These are phyloP conservation scores for Phalera bucephala DNA, from an alignment of 2,888 invertebrate genomes.

Conservation along the genomic window DNA sequence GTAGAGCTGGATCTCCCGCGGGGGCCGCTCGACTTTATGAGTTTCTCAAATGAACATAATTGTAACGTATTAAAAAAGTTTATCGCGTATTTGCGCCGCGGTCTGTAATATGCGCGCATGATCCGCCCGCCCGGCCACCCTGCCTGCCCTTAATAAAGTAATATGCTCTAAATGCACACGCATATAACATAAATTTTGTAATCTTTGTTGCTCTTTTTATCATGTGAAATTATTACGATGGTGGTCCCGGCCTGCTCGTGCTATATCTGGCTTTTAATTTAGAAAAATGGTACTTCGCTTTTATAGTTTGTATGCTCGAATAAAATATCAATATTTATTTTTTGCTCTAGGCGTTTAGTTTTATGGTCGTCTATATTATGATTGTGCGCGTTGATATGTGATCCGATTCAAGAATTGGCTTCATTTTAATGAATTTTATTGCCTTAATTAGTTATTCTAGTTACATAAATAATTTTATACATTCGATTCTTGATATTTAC, in stretches of 20 bases:
- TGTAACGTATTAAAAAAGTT: conserved; percentile 72
- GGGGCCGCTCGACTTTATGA: conserved; percentile 62
- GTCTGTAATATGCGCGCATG: conserved; percentile 55
- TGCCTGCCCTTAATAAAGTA: conserved; percentile 78
- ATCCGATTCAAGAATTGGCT: neutral
- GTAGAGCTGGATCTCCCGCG: conserved; percentile 54
- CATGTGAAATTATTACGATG: conserved; percentile 73
- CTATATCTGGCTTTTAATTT: conserved; percentile 71
- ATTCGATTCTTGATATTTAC: conserved; percentile 48
- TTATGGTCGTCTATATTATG: no score
- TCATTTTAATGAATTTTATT: neutral
- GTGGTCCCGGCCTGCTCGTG: conserved; percentile 64
- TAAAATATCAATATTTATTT: conserved; percentile 60
- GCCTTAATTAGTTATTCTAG: conserved; percentile 33
- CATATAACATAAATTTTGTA: conserved; percentile 78
- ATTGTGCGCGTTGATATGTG: neutral
- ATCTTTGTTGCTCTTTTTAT: conserved; percentile 73
- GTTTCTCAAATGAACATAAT: conserved; percentile 69
- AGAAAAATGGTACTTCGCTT: conserved; percentile 62
- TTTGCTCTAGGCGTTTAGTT: conserved; percentile 60
- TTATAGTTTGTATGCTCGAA: conserved; percentile 52
- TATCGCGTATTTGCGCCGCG: conserved; percentile 60
- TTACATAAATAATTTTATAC: conserved; percentile 49
- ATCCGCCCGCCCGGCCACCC: conserved; percentile 69
- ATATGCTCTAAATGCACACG: conserved; percentile 80